Conservation (phyloP, 2,888 invertebrate genomes). For the Mongoloraphidia duomilia region DNA sequence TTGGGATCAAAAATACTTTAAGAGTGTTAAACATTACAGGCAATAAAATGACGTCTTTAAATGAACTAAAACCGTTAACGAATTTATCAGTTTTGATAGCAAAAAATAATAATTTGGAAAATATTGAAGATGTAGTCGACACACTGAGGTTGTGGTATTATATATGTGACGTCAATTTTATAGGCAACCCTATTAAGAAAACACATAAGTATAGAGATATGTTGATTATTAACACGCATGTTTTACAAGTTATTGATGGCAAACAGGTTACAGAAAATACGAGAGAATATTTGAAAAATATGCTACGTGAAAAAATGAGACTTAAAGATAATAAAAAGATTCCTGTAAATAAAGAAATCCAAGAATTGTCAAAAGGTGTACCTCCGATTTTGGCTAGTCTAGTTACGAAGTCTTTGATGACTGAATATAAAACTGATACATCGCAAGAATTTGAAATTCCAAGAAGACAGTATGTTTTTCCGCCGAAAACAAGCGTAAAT, state of each 20-base stretch:
- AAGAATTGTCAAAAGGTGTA: no score
- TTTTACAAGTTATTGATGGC: constrained; percentile 43
- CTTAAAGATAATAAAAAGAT: background rate
- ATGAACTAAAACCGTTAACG: constrained; percentile 35
- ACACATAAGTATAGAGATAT: constrained; percentile 51
- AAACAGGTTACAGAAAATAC: constrained; percentile 41
- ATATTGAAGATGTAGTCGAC: constrained; percentile 38
- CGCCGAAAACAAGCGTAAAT: no score
- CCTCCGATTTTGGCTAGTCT: no score
- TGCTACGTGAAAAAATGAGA: constrained; percentile 39
- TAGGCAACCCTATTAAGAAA: constrained; percentile 48
- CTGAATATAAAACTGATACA: no score
- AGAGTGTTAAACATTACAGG: constrained; percentile 46
- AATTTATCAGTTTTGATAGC: constrained; percentile 40
- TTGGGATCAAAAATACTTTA: constrained; percentile 42
- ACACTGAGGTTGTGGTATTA: constrained; percentile 38
- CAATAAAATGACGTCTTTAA: constrained; percentile 42
- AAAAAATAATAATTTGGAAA: constrained; percentile 39
- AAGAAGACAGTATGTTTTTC: no score
- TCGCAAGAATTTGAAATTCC: no score
- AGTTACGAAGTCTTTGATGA: no score
- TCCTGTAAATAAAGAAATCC: background rate
- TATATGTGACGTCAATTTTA: constrained; percentile 40
- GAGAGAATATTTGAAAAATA: constrained; percentile 44
- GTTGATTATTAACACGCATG: constrained; percentile 44